These are phyloP conservation scores for Onychostoma macrolepis DNA, from an alignment of 2,113 vertebrate genomes.

Conservation along the genomic window DNA sequence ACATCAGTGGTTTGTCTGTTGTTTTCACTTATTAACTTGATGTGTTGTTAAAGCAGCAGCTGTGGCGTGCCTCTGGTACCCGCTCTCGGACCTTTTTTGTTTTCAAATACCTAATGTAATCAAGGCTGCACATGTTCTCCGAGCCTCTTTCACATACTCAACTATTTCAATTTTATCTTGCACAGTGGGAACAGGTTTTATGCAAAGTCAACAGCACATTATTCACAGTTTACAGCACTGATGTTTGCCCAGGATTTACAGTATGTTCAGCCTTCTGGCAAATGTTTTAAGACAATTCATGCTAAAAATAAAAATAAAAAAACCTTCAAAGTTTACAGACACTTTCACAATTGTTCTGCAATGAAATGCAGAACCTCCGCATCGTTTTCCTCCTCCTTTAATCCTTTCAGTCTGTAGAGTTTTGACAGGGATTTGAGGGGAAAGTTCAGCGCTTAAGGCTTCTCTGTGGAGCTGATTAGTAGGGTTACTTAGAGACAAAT, in stretches of 20 bases:
- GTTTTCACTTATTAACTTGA: constrained; percentile 47
- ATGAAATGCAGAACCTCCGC: background rate
- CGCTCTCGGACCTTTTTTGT: constrained; percentile 25
- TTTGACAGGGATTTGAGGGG: constrained; percentile 18
- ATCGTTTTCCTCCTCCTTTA: constrained; percentile 1
- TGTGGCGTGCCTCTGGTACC: constrained; percentile 55
- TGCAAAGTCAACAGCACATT: constrained; percentile 63
- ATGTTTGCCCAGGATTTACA: constrained; percentile 32
- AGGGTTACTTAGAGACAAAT: constrained; percentile 36
- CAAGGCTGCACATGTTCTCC: constrained; percentile 1
- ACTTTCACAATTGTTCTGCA: constrained; percentile 9
- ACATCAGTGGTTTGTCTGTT: constrained; percentile 48
- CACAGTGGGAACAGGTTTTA: constrained; percentile 37
- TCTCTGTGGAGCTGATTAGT: constrained; percentile 46
- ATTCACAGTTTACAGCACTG: constrained; percentile 36
- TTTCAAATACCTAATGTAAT: constrained; percentile 49
- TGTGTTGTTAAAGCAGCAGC: constrained; percentile 45
- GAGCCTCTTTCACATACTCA: constrained; percentile 19
- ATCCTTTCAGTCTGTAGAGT: constrained; percentile 22
- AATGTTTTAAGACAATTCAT: constrained; percentile 11
- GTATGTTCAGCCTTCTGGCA: constrained; percentile 47
- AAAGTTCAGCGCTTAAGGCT: constrained; percentile 14
- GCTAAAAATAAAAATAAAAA: constrained; percentile 6
- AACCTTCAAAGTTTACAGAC: background rate
- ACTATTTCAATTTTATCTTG: constrained; percentile 37